Percentiles rank a stretch among this genome's conserved stretches.
Conservation (phyloP, 2,888 invertebrate species). For the Drosophila meridiana region DNA sequence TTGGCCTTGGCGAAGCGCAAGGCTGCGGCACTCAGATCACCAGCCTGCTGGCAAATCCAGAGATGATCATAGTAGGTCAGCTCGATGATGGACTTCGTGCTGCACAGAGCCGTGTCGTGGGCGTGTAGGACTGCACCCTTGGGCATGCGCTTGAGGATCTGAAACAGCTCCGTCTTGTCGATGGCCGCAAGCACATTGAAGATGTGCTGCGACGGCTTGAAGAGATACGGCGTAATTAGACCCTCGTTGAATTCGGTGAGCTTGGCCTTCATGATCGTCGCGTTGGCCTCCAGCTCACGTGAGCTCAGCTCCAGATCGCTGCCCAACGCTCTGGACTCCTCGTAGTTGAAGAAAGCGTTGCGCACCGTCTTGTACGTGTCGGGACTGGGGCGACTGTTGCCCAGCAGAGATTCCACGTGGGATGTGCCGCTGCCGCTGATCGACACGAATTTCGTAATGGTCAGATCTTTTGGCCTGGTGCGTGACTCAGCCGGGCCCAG, state of each 20-base stretch:
- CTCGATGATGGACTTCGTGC: slow-evolving; percentile 88
- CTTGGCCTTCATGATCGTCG: slow-evolving; percentile 87
- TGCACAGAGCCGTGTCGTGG: slow-evolving; percentile 89
- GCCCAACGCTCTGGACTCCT: slow-evolving; percentile 86
- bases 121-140: slow-evolving; percentile 91
- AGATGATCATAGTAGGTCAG: slow-evolving; percentile 88
- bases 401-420: slow-evolving; percentile 56
- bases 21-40: slow-evolving; percentile 42
- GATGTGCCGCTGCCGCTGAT: slow-evolving; percentile 42
- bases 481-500: slow-evolving; percentile 56
- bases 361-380: slow-evolving; percentile 83
- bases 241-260: slow-evolving; percentile 86
- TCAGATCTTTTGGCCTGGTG: slow-evolving; percentile 31
- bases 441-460: slow-evolving; percentile 47
- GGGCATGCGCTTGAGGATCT: slow-evolving; percentile 87
- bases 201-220: slow-evolving; percentile 89
- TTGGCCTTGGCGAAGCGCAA: slow-evolving; percentile 66
- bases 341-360: slow-evolving; percentile 85
- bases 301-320: slow-evolving; percentile 85
- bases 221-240: slow-evolving; percentile 86
- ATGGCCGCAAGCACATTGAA: slow-evolving; percentile 88
- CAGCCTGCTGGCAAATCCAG: slow-evolving; percentile 83
- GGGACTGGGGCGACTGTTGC: slow-evolving; percentile 57
- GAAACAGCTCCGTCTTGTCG: slow-evolving; percentile 88
- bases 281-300: slow-evolving; percentile 86